Conservation (phyloP, 2,113 vertebrate genomes). For the Suricata suricatta region DNA sequence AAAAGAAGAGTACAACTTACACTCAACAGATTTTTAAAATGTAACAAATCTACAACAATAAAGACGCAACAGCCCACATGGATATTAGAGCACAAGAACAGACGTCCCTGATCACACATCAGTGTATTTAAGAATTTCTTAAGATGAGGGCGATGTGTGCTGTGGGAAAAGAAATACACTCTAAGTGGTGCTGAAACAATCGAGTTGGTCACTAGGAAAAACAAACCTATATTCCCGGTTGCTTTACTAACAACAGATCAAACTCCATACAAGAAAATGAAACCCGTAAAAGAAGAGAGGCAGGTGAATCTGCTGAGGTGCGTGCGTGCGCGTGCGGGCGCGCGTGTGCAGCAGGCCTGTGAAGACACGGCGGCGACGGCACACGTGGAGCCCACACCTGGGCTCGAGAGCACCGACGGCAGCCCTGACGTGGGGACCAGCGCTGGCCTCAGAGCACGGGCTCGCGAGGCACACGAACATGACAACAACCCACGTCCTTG, state of each 20-base stretch:
- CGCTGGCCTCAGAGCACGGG: not conserved
- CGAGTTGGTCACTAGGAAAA: not conserved
- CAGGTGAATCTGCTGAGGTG: not conserved
- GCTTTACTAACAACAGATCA: slow-evolving; percentile 15
- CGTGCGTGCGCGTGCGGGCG: not conserved
- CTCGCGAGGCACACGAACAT: not conserved
- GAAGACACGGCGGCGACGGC: not conserved
- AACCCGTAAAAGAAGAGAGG: slow-evolving; percentile 12
- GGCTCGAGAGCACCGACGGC: not conserved
- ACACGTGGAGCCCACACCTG: fast-evolving
- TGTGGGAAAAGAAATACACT: not conserved
- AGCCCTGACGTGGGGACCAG: not conserved
- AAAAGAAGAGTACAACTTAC: not conserved
- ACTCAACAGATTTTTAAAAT: not conserved
- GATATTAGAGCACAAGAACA: not conserved
- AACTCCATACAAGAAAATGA: slow-evolving; percentile 44
- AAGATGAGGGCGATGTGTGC: not conserved
- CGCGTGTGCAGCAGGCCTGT: not conserved
- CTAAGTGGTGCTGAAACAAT: not conserved
- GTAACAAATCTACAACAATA: not conserved
- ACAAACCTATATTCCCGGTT: not conserved
- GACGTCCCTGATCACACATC: not conserved
- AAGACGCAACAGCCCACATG: not conserved
- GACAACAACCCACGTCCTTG: slow-evolving; percentile 3
- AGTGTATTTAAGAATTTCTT: not conserved